These are phyloP conservation scores for Pollicipes pollicipes DNA, from an alignment of 1,140 invertebrate species.

Conservation along the genomic window DNA sequence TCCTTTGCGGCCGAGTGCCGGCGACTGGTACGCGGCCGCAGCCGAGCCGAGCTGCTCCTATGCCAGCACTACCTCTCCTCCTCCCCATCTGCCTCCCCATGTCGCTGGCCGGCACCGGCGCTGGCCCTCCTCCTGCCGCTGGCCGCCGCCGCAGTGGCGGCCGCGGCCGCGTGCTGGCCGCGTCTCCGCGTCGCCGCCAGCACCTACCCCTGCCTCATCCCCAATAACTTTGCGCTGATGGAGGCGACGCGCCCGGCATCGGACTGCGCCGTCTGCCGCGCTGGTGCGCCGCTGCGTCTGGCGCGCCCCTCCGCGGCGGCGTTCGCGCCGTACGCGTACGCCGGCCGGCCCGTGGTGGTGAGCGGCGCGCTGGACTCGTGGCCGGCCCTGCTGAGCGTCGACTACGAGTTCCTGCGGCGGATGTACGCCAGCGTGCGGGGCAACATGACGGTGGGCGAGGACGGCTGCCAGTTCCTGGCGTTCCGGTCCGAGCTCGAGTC, in stretches of 20 bases:
- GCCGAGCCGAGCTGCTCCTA: no score
- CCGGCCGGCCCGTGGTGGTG: constrained; percentile 57
- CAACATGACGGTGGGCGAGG: constrained; percentile 17
- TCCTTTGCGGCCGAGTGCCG: no score
- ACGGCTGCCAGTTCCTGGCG: constrained; percentile 35
- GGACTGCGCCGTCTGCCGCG: constrained; percentile 52
- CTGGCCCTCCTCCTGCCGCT: no score
- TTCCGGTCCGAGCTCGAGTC: constrained; percentile 31
- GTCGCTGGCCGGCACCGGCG: no score
- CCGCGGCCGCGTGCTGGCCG: no score
- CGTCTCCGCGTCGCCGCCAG: no score
- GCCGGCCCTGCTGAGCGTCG: constrained; percentile 27
- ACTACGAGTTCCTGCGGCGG: constrained; percentile 28
- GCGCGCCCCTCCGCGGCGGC: constrained; percentile 43
- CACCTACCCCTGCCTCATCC: constrained; percentile 39
- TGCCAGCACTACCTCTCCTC: no score
- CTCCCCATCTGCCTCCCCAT: no score
- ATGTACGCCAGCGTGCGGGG: constrained; percentile 23
- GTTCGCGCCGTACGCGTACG: constrained; percentile 50
- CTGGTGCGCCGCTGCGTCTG: constrained; percentile 35
- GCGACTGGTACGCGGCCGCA: no score
- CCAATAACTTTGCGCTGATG: constrained; percentile 66
- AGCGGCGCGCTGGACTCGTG: constrained; percentile 44
- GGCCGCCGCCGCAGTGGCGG: no score
- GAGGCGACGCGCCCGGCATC: constrained; percentile 65